Percentiles rank a stretch among this genome's conserved stretches.
These are phyloP conservation scores for Gastrophryne carolinensis DNA, from an alignment of 2,797 vertebrate species.

Conservation along the genomic window DNA sequence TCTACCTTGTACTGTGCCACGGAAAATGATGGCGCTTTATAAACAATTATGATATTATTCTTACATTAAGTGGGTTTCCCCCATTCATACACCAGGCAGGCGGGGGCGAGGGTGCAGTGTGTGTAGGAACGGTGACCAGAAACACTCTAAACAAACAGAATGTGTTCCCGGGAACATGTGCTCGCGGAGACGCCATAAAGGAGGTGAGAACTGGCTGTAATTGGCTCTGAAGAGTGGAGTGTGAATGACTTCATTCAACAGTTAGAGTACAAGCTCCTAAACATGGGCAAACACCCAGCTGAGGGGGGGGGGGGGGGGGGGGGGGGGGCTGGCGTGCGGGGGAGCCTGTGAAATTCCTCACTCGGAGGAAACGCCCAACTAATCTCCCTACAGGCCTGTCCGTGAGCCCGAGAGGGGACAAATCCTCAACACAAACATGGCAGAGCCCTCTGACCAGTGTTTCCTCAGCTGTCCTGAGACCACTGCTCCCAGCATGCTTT, in stretches of 20 bases:
- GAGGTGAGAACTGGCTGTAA: not conserved
- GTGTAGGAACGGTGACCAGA: not conserved
- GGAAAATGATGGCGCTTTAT: no score
- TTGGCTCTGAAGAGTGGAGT: not conserved
- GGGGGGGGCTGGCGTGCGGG: no score
- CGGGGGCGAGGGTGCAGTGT: no score
- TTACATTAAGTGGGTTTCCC: no score
- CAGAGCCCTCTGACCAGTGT: no score
- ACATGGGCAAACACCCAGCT: slow-evolving; percentile 64
- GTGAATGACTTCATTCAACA: slow-evolving; percentile 25
- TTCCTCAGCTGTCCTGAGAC: no score
- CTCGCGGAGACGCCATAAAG: not conserved
- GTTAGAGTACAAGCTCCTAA: slow-evolving; percentile 57
- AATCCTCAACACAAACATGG: no score
- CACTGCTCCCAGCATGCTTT: no score
- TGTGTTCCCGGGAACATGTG: not conserved
- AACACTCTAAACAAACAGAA: not conserved
- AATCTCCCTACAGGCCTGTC: slow-evolving; percentile 67
- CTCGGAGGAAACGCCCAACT: slow-evolving; percentile 66
- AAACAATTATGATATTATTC: no score
- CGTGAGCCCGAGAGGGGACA: slow-evolving; percentile 63
- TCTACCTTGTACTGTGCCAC: no score
- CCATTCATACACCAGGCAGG: no score
- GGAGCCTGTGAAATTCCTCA: slow-evolving; percentile 71
- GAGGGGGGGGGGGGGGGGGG: no score